phyloP scores from a whole-genome alignment of 1,140 invertebrate genomes.

The Cydia pomonella region DNA sequence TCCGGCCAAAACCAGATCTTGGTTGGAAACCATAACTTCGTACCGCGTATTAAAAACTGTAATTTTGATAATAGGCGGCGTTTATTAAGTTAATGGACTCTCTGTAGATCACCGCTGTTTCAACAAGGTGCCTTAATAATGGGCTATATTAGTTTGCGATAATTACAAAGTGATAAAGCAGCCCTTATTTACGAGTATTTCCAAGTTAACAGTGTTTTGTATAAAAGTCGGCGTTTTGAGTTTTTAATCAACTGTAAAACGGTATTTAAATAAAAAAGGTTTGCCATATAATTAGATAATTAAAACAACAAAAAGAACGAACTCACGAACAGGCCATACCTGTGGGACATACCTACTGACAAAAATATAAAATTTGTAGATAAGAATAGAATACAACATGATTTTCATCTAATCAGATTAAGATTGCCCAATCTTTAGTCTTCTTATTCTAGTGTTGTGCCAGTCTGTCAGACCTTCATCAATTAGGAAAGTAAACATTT shows the following conservation, averaged over 20 bases:
- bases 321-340: too few relatives aligned
- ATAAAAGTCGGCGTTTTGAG: too few relatives aligned
- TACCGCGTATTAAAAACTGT: conserved; percentile 32
- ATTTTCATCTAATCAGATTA: too few relatives aligned
- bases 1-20: conserved; percentile 34
- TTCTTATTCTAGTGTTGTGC: neutral
- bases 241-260: too few relatives aligned
- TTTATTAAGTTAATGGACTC: conserved; percentile 28
- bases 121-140: conserved; percentile 8
- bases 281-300: too few relatives aligned
- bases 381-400: too few relatives aligned
- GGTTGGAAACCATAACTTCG: conserved; percentile 43
- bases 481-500: conserved; percentile 26
- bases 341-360: too few relatives aligned
- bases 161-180: neutral
- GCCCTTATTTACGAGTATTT: conserved; percentile 5
- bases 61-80: conserved; percentile 24
- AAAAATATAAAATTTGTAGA: too few relatives aligned
- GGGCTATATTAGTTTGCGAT: conserved; percentile 6
- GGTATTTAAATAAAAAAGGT: too few relatives aligned
- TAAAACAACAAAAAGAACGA: too few relatives aligned
- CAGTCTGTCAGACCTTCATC: neutral
- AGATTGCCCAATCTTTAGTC: neutral
- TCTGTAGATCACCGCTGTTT: conserved; percentile 17
- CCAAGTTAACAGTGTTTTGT: neutral